Conservation (phyloP, 2,113 vertebrate genomes). For the Irena cyanogastra region DNA sequence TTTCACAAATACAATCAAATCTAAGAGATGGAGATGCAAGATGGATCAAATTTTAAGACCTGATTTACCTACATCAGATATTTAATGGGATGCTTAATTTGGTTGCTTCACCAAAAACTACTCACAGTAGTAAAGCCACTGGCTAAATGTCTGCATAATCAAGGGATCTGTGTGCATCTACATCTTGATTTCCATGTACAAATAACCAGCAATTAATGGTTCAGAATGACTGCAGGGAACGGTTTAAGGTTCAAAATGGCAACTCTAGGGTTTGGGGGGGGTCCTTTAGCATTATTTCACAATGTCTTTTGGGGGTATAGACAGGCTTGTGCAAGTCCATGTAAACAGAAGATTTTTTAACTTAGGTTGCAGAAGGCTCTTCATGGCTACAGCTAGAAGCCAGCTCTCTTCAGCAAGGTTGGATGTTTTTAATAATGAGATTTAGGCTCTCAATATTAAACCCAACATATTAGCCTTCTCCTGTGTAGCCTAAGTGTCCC, state of each 20-base stretch:
- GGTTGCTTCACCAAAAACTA: conserved; percentile 24
- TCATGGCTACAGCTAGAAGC: not conserved
- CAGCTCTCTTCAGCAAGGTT: not conserved
- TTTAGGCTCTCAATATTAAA: not conserved
- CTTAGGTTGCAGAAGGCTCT: not conserved
- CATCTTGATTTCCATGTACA: not conserved
- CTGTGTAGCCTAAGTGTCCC: not conserved
- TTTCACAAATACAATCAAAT: not conserved
- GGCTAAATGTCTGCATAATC: not conserved
- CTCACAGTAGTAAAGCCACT: not conserved
- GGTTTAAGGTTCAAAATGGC: not conserved
- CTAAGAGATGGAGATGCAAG: not conserved
- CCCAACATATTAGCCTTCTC: not conserved
- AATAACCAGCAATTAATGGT: not conserved
- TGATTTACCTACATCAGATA: conserved; percentile 22
- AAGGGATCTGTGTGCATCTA: not conserved
- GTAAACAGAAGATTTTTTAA: not conserved
- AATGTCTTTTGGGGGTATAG: not conserved
- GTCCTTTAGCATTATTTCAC: not conserved
- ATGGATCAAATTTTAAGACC: not conserved
- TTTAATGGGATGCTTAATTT: conserved; percentile 40
- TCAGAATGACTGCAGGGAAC: not conserved
- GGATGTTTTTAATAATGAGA: not conserved
- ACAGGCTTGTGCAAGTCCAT: not conserved
- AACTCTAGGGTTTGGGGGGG: not conserved